Base-by-base conservation (phyloP, 2,888 invertebrate species). In the Drosophila mettleri region DNA sequence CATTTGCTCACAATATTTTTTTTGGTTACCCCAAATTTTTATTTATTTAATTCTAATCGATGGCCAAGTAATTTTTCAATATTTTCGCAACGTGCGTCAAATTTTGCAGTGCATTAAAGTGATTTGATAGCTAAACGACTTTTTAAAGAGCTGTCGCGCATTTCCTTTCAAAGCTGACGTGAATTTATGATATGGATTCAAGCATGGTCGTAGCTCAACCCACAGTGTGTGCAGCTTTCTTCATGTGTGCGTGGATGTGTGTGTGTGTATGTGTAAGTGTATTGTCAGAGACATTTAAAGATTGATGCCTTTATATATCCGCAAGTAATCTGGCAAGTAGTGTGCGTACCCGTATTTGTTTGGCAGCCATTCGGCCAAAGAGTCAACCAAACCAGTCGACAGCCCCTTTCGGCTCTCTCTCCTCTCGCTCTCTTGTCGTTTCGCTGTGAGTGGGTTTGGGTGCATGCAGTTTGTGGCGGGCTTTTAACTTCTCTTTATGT, bases 281-380 rank as follows among this genome's bases (percentile, higher is more conserved):
- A 53, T 71, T 74, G 69, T 62, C 75, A 67, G 70, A 84, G 87
- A 86, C 88, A 89, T 84, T 88, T 59, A 78, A 80, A 80, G 86
- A 89, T 86, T 88, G 89, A 89, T 89, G 88, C 78, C 79, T 69
- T 78, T 70, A 61, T 76, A 69, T 66, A 88, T 87, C 76, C 87
- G 68, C 68, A 66, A 81, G 78, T 86, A 85, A 88, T 85, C 86
- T 80, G 74, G 71, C 76, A 88, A 86, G 79, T 75, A 86, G 76
- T 75, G 58, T 78, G 65, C 69, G 74, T 63, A 51, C 43, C 43
- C 34, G 43, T 76, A 80, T 87, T 85, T 76, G 55, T 41, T 52
- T 69, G 36, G 52, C 55, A 33, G 41, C 22, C 58, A 6, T 38
- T 36, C 27, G 46, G 31, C 9, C 52, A 75, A 48, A 43, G 36